These are phyloP conservation scores for Papilio protenor DNA, from an alignment of 2,888 invertebrate genomes.

Conservation along the genomic window DNA sequence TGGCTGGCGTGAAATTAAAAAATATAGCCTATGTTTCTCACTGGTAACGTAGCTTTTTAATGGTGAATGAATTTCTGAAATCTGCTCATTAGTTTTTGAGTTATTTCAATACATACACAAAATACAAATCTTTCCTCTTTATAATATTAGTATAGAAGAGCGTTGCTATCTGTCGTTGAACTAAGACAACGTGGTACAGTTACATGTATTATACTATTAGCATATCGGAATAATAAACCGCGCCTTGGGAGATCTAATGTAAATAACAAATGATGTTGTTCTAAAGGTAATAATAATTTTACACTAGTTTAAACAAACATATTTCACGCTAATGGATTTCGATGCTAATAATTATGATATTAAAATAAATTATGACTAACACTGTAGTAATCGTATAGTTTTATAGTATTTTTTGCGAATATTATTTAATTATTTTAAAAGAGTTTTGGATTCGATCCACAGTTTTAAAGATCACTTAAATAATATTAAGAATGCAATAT, in stretches of 20 bases:
- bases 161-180: constrained; percentile 37
- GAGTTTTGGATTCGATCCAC: neutral
- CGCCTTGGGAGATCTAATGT: constrained; percentile 14
- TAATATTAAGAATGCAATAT: neutral
- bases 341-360: neutral
- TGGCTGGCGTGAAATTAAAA: too few species aligned
- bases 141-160: too few species aligned
- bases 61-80: too few species aligned
- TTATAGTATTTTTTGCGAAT: too few species aligned
- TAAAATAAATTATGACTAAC: neutral
- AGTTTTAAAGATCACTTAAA: neutral
- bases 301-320: neutral
- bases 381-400: neutral
- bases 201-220: constrained; percentile 29
- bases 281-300: constrained; percentile 9
- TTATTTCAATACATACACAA: too few species aligned
- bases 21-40: too few species aligned
- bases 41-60: too few species aligned
- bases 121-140: too few species aligned
- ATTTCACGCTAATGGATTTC: neutral
- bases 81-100: too few species aligned
- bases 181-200: constrained; percentile 27
- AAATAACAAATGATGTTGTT: constrained; percentile 14
- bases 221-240: constrained; percentile 35
- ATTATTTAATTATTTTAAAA: neutral